Percentiles rank a stretch among this genome's conserved stretches.
Conservation (phyloP, 2,797 vertebrate genomes). For the Florisuga fusca region DNA sequence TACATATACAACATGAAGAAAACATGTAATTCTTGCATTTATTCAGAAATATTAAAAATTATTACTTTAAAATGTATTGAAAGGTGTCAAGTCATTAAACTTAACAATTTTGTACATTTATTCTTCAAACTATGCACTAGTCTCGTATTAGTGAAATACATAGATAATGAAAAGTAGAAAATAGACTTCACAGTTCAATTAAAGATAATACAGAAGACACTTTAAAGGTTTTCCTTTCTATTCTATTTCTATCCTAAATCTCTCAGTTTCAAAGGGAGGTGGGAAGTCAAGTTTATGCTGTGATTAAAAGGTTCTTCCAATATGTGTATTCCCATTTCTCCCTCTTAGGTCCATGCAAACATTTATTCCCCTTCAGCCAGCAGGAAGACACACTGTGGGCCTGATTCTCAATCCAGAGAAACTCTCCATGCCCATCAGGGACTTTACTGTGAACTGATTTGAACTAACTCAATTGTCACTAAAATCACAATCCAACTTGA, state of each 20-base stretch:
- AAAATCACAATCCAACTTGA: neutral
- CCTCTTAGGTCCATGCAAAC: neutral
- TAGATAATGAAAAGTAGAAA: neutral
- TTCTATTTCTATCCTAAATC: neutral
- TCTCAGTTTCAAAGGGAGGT: neutral
- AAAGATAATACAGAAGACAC: neutral
- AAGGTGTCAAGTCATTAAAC: neutral
- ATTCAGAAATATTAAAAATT: neutral
- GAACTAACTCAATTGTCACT: neutral
- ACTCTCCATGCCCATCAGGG: neutral
- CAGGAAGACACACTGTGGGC: neutral
- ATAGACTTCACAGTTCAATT: neutral
- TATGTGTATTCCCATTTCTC: neutral
- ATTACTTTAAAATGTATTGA: neutral
- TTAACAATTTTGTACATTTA: neutral
- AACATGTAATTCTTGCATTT: neutral
- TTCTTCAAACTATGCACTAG: conserved; percentile 18
- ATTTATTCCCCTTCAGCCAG: neutral
- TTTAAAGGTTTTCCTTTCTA: neutral
- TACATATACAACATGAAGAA: neutral
- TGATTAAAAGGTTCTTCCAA: neutral
- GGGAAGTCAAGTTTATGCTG: conserved; percentile 1
- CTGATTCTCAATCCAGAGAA: neutral
- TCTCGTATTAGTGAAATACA: neutral
- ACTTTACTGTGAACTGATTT: neutral